Evolutionary conservation across 2,113 vertebrate species (phyloP), one percentile per base, ranked within the genome.

Genomic region (Agapornis roseicollis): DNA sequence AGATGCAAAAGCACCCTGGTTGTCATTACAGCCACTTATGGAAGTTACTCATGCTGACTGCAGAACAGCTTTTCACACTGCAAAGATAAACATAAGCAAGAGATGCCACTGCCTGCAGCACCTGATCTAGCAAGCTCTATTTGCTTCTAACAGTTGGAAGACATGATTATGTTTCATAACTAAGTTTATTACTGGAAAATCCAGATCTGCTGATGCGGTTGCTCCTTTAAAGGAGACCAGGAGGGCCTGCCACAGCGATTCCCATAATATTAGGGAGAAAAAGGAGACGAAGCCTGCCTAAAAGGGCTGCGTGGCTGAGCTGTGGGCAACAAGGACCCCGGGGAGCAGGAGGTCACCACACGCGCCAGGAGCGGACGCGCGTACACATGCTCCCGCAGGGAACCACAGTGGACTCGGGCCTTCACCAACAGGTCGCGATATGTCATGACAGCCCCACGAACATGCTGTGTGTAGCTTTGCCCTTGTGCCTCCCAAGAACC

Each of bases 231-330:
- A 41, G 52, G 12, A 29, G 56, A 3, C 5, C 2, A 3, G n/a
- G 52, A 49, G 23, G 39, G 25, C 42, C 37, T 31, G 64, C 33
- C 64, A 9, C 6, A 7, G 17, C 5, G 3, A 42, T 8, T 23
- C 42, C 15, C 33, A 0, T 6, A 13, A 13, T 0, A 2, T 3
- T 0, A 17, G 53, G 11, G 41, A 6, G 2, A 7, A 35, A n/a
- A 35, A 63, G 33, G 33, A 61, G 68, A 16, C 4, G 1, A 5
- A 11, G 31, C 3, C 17, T 1, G 15, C 3, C 17, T 1, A 13
- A 7, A 19, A 9, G 2, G 6, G 33, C 27, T 3, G 3, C 5
- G 11, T 2, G 1, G 22, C 58, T 5, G 46, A 28, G 17, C 55
- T 7, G 33, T 10, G 14, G 56, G 33, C 33, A 28, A 3, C 1